These are phyloP conservation scores for Elaphurus davidianus DNA, from an alignment of 2,113 vertebrate species.

Conservation along the genomic window DNA sequence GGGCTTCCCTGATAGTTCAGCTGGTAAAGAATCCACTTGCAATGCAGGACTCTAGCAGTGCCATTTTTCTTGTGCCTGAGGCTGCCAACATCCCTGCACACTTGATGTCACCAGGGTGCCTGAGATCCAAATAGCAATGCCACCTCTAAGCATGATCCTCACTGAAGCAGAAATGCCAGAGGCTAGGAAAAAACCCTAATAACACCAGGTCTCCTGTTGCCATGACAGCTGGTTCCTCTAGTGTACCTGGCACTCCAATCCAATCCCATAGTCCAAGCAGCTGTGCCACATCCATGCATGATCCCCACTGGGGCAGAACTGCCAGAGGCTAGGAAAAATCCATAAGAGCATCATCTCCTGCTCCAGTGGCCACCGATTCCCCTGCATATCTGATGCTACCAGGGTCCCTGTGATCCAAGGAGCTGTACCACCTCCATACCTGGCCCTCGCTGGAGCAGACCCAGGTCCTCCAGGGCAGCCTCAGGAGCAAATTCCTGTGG, in stretches of 20 bases:
- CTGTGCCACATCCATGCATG: neutral
- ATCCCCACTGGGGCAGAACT: neutral
- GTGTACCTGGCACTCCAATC: neutral
- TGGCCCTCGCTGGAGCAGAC: rapidly evolving
- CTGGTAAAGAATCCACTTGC: neutral
- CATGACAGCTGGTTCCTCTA: neutral
- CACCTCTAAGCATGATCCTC: neutral
- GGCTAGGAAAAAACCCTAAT: neutral
- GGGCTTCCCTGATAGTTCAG: neutral
- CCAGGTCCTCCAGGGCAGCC: neutral
- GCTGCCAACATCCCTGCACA: neutral
- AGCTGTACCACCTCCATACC: neutral
- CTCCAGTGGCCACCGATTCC: neutral
- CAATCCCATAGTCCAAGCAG: neutral
- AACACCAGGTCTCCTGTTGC: neutral
- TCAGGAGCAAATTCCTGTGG: neutral
- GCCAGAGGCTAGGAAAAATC: neutral
- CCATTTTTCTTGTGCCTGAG: neutral
- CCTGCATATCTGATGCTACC: neutral
- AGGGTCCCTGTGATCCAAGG: neutral
- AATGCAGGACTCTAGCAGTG: neutral
- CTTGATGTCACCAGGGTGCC: neutral
- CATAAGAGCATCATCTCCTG: neutral
- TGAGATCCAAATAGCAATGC: neutral
- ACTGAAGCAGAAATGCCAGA: neutral